Evolutionary conservation across 1,140 invertebrate species (phyloP).

Genomic region (Macrotrachela quadricornifera): DNA sequence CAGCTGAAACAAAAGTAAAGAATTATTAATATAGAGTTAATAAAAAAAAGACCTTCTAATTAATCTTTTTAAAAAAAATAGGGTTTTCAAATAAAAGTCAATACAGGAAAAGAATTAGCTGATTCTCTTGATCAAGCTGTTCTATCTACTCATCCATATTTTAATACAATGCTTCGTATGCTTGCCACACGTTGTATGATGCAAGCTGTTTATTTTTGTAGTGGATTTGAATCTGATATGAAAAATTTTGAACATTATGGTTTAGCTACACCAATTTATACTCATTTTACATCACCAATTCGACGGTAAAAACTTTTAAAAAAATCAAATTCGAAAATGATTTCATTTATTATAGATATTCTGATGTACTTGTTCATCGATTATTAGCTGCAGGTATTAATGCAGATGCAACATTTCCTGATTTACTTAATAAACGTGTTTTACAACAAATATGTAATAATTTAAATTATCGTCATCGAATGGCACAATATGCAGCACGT

Average conservation of each 20-base stretch:
- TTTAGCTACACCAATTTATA: conserved; percentile 70
- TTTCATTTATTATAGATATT: conserved; percentile 41
- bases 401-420: conserved; percentile 62
- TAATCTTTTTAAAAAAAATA: conserved; percentile 54
- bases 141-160: conserved; percentile 38
- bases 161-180: conserved; percentile 78
- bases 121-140: conserved; percentile 55
- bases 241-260: conserved; percentile 65
- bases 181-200: conserved; percentile 93
- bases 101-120: conserved; percentile 44
- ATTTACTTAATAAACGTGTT: conserved; percentile 58
- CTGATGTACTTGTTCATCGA: conserved; percentile 80
- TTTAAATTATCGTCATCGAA: conserved; percentile 76
- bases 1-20: conserved; percentile 39
- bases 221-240: conserved; percentile 46
- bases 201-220: conserved; percentile 90
- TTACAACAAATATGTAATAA: conserved; percentile 58
- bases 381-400: conserved; percentile 63
- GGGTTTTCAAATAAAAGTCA: conserved; percentile 15
- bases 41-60: conserved; percentile 13
- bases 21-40: conserved; percentile 29
- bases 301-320: conserved; percentile 75
- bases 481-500: conserved; percentile 89
- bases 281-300: conserved; percentile 89
- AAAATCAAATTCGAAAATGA: conserved; percentile 44